These are phyloP conservation scores for Drosophila stalkeri DNA, from an alignment of 2,888 invertebrate species.

Conservation along the genomic window DNA sequence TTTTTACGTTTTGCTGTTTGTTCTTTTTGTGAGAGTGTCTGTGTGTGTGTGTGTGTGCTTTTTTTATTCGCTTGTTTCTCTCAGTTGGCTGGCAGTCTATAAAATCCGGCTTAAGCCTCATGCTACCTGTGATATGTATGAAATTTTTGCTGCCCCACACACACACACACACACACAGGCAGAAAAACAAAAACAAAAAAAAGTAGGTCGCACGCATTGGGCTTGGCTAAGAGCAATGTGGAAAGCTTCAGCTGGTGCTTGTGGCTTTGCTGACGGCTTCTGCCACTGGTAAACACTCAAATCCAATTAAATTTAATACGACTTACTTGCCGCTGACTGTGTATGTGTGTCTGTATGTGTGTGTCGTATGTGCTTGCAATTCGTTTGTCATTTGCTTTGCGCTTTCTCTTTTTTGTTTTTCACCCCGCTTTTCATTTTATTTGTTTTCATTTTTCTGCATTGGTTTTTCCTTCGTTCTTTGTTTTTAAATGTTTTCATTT, in stretches of 20 bases:
- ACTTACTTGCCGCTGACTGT: constrained; percentile 72
- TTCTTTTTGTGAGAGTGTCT: background rate
- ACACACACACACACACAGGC: constrained; percentile 35
- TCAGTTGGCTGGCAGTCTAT: constrained; percentile 54
- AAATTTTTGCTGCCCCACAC: constrained; percentile 64
- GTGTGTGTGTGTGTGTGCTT: no score
- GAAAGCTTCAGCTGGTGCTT: constrained; percentile 68
- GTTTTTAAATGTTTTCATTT: constrained; percentile 66
- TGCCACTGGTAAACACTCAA: constrained; percentile 79
- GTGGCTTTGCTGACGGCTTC: constrained; percentile 76
- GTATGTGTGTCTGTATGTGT: constrained; percentile 27
- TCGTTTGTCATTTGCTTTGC: constrained; percentile 73
- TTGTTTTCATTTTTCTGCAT: constrained; percentile 59
- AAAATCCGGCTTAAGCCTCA: constrained; percentile 76
- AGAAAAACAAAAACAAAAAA: constrained; percentile 28
- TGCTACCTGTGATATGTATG: constrained; percentile 76
- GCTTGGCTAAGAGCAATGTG: constrained; percentile 38
- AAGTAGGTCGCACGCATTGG: constrained; percentile 65
- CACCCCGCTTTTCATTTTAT: constrained; percentile 34
- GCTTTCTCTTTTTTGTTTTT: constrained; percentile 40
- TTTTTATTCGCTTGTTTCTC: constrained; percentile 6
- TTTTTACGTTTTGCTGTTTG: constrained; percentile 25
- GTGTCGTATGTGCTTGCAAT: constrained; percentile 40
- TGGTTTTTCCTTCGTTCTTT: constrained; percentile 24
- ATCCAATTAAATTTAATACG: constrained; percentile 81